Conservation (phyloP, 2,113 vertebrate species). For the Porphyrio hochstetteri region DNA sequence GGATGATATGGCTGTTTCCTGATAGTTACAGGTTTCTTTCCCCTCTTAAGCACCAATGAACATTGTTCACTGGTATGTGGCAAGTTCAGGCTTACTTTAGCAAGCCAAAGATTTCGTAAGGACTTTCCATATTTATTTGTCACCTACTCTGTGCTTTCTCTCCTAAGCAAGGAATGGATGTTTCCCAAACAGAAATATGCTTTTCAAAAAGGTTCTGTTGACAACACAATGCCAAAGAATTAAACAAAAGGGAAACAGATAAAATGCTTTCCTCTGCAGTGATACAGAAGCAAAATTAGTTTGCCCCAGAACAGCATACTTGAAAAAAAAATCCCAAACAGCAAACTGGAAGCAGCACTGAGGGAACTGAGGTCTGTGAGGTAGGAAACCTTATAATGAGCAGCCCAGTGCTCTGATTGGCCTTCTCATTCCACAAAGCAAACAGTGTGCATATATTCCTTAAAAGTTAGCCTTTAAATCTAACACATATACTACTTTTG, state of each 20-base stretch:
- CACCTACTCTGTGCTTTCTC: background rate
- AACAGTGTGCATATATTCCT: constrained; percentile 24
- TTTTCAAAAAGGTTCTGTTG: background rate
- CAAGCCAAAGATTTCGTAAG: background rate
- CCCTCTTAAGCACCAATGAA: background rate
- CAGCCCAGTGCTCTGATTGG: background rate
- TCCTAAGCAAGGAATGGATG: background rate
- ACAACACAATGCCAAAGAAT: background rate
- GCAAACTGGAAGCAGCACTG: background rate
- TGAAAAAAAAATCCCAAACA: background rate
- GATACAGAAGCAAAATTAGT: background rate
- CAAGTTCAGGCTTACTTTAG: background rate
- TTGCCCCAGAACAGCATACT: background rate
- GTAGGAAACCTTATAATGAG: background rate
- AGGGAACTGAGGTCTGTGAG: background rate
- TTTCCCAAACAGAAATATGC: background rate
- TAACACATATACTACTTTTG: constrained; percentile 27
- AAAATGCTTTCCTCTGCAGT: background rate
- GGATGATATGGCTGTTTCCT: background rate
- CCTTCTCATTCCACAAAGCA: constrained; percentile 6
- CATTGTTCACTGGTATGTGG: background rate
- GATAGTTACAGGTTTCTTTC: background rate
- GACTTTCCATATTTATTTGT: background rate
- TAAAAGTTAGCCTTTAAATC: constrained; percentile 62
- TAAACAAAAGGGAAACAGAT: background rate